phyloP scores from a whole-genome alignment of 2,113 vertebrate genomes.

The Brachyhypopomus gauderio region DNA sequence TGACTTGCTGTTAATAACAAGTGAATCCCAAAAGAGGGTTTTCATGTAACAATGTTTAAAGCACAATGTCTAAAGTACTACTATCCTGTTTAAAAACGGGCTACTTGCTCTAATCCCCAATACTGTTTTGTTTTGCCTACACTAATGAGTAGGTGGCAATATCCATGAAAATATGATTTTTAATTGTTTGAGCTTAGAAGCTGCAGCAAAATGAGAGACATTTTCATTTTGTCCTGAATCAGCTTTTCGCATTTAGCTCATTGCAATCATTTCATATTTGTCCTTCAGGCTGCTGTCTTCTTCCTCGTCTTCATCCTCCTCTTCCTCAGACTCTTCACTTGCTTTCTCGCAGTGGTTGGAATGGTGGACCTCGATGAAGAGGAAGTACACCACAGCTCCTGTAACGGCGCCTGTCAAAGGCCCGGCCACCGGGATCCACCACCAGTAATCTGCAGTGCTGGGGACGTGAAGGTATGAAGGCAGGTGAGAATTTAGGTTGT shows the following conservation, averaged over 20 bases:
- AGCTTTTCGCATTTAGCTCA: constrained; percentile 64
- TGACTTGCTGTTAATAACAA: neutral
- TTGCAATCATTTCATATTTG: constrained; percentile 86
- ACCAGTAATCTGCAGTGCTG: constrained; percentile 89
- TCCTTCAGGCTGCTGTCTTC: constrained; percentile 75
- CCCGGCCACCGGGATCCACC: constrained; percentile 92
- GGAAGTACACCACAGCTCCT: constrained; percentile 81
- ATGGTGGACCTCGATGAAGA: constrained; percentile 88
- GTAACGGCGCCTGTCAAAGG: constrained; percentile 84
- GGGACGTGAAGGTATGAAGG: constrained; percentile 20
- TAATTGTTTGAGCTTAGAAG: neutral
- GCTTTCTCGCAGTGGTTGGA: constrained; percentile 49
- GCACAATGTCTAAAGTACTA: too few relatives aligned
- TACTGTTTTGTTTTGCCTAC: neutral
- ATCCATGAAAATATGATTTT: neutral
- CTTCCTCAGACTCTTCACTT: constrained; percentile 62
- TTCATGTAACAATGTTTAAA: neutral
- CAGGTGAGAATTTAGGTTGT: neutral
- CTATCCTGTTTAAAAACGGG: neutral
- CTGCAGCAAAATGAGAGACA: neutral
- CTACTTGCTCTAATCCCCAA: neutral
- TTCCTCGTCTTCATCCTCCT: constrained; percentile 69
- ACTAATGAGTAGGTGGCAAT: neutral
- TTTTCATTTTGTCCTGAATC: neutral
- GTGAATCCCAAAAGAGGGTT: neutral